Evolutionary conservation across 1,140 invertebrate genomes (phyloP).

Genomic region (Scylla paramamosain): DNA sequence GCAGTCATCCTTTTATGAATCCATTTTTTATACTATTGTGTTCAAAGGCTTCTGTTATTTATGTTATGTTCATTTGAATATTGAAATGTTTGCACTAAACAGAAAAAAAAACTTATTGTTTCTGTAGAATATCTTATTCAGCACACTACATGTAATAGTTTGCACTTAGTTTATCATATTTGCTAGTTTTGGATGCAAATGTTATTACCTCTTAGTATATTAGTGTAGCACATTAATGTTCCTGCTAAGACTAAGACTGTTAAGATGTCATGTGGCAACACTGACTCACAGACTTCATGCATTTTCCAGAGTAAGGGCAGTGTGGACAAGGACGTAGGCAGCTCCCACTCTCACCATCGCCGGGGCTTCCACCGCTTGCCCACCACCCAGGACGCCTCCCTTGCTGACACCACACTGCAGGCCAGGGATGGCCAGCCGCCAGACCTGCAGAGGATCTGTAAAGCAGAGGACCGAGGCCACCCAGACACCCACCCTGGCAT

Average conservation of each 20-base stretch:
- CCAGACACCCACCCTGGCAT: constrained; percentile 64
- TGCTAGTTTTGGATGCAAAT: not conserved
- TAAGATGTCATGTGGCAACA: not conserved
- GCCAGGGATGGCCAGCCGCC: not conserved
- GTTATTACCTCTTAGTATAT: constrained; percentile 28
- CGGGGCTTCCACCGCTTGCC: constrained; percentile 39
- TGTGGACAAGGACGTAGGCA: constrained; percentile 65
- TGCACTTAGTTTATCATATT: not conserved
- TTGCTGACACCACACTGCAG: not conserved
- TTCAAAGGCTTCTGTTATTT: no score
- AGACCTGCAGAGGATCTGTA: constrained; percentile 26
- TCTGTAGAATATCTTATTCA: no score
- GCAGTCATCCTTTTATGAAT: no score
- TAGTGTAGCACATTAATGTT: not conserved
- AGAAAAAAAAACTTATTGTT: no score
- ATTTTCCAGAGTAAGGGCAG: constrained; percentile 66
- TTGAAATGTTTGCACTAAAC: no score
- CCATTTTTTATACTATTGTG: no score
- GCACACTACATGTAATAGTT: no score
- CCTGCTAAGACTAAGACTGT: constrained; percentile 53
- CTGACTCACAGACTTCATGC: constrained; percentile 59
- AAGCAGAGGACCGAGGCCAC: constrained; percentile 55
- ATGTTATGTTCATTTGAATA: no score
- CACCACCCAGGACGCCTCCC: constrained; percentile 27
- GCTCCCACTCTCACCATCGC: constrained; percentile 28